Base-by-base conservation (phyloP, 2,888 invertebrate genomes). In the Agrochola litura region DNA sequence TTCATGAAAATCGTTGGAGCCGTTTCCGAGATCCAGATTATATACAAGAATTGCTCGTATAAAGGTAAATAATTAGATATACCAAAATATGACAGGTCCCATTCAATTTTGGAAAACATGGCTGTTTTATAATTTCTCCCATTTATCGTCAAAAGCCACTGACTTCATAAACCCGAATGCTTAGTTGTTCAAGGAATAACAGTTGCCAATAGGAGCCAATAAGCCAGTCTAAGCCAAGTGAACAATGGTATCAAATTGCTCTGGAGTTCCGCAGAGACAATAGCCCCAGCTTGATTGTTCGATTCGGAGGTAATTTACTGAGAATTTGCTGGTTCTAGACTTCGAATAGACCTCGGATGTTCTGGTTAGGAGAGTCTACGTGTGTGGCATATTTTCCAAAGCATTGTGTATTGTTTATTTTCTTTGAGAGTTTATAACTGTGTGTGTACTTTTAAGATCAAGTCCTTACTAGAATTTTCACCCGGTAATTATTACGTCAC, bases 161-260 rank as follows among this genome's bases (percentile, higher is more conserved):
- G 12, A n/a, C 16, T 54, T 52, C 1, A 70, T 3, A 54, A 10
- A 22, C 25, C 52, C 8, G 19, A 22, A 52, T 30, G 16, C 37
- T 60, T 10, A 46, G 5, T 41, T 54, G 12, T 9, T n/a, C 54
- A 56, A 73, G 43, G 19, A 16, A 37, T 14, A 68, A 56, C 56
- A 63, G n/a, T 46, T 41, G 19, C 52, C 46, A 46, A 64, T n/a
- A n/a, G 22, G 0, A 72, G 37, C 43, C 43, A 72, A 74, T 69
- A 79, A n/a, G 43, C 25, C 63, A 19, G 46, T 22, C 52, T 37
- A 22, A 68, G 65, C 72, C 37, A 63, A 79, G n/a, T 22, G 67
- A 68, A 82, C 79, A 83, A 79, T 83, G 52, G 49, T 73, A 71
- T 71, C 79, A 64, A 79, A 79, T 73, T 30, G 72, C 74, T 56